Percentiles rank a stretch among this genome's conserved stretches.
phyloP scores from a whole-genome alignment of 1,140 invertebrate species.

The Lasaia peninsularis region DNA sequence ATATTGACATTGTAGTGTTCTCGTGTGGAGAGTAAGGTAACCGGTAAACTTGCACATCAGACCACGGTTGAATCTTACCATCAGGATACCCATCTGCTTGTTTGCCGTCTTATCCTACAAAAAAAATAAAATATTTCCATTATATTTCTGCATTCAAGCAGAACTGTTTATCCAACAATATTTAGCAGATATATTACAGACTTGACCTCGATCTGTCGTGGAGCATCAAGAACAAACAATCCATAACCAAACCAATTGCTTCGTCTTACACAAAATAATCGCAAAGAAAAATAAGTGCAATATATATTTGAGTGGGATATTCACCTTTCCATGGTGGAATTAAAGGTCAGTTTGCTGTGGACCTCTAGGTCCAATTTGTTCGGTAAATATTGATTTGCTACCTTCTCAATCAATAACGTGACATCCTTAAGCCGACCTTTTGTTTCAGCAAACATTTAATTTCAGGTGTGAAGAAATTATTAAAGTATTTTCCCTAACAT shows the following conservation, averaged over 20 bases:
- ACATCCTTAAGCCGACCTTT: slow-evolving; percentile 6
- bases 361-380: slow-evolving; percentile 6
- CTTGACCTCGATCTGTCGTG: slow-evolving; percentile 3
- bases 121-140: background rate
- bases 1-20: too few species aligned
- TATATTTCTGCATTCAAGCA: background rate
- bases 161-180: background rate
- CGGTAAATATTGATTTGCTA: slow-evolving; percentile 20
- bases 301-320: background rate
- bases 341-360: slow-evolving; percentile 1
- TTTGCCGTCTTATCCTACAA: too few species aligned
- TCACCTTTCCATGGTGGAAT: background rate
- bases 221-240: slow-evolving; percentile 8
- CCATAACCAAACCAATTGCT: slow-evolving; percentile 11
- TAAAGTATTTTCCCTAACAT: background rate
- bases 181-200: background rate
- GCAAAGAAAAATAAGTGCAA: slow-evolving; percentile 13
- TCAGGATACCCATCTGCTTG: too few species aligned
- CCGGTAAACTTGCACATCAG: too few species aligned
- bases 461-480: background rate
- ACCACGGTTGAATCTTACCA: too few species aligned
- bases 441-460: slow-evolving; percentile 11
- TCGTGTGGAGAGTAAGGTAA: too few species aligned
- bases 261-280: slow-evolving; percentile 10
- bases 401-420: slow-evolving; percentile 19